These are phyloP conservation scores for Corydoras sp. DNA, from an alignment of 2,113 vertebrate genomes.

Conservation along the genomic window DNA sequence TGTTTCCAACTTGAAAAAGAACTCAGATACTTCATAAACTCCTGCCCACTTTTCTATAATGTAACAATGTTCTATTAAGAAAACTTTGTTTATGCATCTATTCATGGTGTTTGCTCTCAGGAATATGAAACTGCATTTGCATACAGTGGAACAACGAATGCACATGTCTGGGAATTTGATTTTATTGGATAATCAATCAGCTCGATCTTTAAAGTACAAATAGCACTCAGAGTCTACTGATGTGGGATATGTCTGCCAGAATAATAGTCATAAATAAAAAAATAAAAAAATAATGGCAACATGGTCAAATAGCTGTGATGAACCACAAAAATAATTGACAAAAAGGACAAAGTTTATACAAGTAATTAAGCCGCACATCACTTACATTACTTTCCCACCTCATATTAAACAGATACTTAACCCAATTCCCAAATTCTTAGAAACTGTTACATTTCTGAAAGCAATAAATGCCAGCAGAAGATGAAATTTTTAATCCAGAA, in stretches of 20 bases:
- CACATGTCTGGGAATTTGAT: not conserved
- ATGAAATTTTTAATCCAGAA: no score
- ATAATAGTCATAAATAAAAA: no score
- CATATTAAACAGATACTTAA: no score
- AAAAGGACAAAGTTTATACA: no score
- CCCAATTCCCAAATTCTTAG: no score
- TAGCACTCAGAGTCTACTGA: not conserved
- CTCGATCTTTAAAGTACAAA: not conserved
- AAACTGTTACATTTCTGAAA: no score
- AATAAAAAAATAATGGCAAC: no score
- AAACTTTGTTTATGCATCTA: not conserved
- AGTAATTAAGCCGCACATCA: no score
- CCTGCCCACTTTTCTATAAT: not conserved
- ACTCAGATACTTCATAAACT: not conserved
- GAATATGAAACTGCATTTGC: not conserved
- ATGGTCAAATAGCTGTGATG: no score
- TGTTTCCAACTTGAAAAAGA: not conserved
- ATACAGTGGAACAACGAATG: not conserved
- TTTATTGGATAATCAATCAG: conserved; percentile 1
- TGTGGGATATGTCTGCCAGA: not conserved
- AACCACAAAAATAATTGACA: no score
- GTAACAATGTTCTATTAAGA: not conserved
- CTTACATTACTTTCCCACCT: no score
- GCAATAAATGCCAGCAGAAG: no score
- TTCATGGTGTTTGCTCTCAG: not conserved